phyloP scores from a whole-genome alignment of 2,888 invertebrate genomes.

The Pherbina coryleti region DNA sequence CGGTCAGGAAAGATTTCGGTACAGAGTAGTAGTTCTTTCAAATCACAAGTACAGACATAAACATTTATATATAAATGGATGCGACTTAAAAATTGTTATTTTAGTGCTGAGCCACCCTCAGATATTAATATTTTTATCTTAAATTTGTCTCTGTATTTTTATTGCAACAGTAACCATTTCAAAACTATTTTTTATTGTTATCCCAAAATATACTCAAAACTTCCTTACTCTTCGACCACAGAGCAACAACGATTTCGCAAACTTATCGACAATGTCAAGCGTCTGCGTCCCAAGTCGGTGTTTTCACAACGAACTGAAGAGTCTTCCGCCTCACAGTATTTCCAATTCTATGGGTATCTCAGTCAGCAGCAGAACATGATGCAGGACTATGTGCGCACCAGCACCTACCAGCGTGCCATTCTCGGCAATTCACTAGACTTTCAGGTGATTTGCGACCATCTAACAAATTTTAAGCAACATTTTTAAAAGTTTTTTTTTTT shows the following conservation, averaged over 20 bases:
- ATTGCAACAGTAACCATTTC: no score
- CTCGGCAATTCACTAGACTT: conserved; percentile 94
- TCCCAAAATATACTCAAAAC: not conserved
- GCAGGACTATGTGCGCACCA: conserved; percentile 98
- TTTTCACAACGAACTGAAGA: conserved; percentile 97
- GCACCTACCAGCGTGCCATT: conserved; percentile 98
- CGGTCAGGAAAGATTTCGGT: no score
- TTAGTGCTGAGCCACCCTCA: no score
- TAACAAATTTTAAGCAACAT: not conserved
- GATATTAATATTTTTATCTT: no score
- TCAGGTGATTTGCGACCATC: conserved; percentile 67
- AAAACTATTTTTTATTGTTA: not conserved
- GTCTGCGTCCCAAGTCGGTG: conserved; percentile 76
- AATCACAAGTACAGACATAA: not conserved
- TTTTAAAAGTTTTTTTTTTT: no score
- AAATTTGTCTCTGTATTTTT: no score
- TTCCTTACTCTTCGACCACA: conserved; percentile 22
- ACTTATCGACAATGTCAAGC: conserved; percentile 67
- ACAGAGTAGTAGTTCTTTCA: no score
- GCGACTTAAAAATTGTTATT: no score
- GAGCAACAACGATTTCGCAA: conserved; percentile 68
- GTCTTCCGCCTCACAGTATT: conserved; percentile 98
- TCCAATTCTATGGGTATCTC: conserved; percentile 98
- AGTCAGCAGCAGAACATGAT: conserved; percentile 99
- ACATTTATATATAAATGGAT: not conserved